Evolutionary conservation across 1,140 invertebrate species (phyloP).

Genomic region (Homarus americanus): DNA sequence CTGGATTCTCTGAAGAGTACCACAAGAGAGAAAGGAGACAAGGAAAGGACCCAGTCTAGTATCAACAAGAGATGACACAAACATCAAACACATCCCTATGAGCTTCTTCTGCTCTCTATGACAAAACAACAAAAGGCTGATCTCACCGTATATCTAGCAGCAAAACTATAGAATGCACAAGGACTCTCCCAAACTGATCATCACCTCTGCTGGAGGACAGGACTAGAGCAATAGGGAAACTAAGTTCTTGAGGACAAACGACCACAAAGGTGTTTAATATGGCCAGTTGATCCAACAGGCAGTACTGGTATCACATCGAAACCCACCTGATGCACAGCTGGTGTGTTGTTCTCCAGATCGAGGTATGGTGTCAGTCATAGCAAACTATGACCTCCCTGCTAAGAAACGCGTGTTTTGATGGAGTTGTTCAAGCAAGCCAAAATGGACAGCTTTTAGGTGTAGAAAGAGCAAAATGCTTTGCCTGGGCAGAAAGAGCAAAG

Average conservation of each 20-base stretch:
- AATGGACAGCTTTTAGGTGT: slow-evolving; percentile 37
- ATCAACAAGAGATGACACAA: neutral
- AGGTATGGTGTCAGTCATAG: slow-evolving; percentile 68
- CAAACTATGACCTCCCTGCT: slow-evolving; percentile 60
- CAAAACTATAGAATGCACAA: neutral
- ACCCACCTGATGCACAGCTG: slow-evolving; percentile 30
- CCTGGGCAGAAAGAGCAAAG: no score
- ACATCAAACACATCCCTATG: slow-evolving; percentile 30
- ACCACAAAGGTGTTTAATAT: slow-evolving; percentile 17
- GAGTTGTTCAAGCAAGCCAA: slow-evolving; percentile 10
- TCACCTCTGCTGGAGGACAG: slow-evolving; percentile 24
- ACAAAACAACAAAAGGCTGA: no score
- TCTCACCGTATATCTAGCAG: neutral
- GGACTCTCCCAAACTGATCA: neutral
- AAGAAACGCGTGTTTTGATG: slow-evolving; percentile 18
- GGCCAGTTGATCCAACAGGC: slow-evolving; percentile 7
- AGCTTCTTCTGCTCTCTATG: neutral
- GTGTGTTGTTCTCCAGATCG: slow-evolving; percentile 59
- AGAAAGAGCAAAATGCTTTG: no score
- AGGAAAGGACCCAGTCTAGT: neutral
- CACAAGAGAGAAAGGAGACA: slow-evolving; percentile 12
- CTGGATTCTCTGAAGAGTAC: neutral
- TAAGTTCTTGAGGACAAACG: slow-evolving; percentile 7
- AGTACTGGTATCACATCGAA: no score
- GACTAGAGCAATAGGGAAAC: slow-evolving; percentile 3